These are phyloP conservation scores for Dipodomys stephensi DNA, from an alignment of 2,113 vertebrate genomes.

Conservation along the genomic window DNA sequence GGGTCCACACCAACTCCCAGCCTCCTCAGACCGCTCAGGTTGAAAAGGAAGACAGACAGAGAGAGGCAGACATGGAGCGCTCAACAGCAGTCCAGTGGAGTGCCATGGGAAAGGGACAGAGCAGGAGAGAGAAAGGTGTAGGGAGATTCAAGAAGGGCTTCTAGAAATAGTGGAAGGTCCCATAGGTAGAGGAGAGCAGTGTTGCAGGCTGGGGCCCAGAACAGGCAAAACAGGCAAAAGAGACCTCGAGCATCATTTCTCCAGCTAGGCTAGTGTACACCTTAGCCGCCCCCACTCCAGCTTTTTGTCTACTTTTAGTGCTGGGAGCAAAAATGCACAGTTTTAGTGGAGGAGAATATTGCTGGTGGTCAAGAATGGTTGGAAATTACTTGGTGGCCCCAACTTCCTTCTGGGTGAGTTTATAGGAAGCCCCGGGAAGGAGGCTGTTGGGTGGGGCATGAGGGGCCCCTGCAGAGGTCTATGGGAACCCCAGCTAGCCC, in stretches of 20 bases:
- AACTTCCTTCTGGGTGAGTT: background rate
- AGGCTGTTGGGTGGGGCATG: background rate
- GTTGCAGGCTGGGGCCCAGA: background rate
- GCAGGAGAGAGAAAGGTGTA: no score
- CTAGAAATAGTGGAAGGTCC: background rate
- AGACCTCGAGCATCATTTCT: no score
- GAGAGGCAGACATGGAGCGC: background rate
- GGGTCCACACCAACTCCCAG: no score
- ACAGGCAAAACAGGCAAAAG: background rate
- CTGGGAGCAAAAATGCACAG: background rate
- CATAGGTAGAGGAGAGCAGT: background rate
- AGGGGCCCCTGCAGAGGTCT: background rate
- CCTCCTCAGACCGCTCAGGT: background rate
- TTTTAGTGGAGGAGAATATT: background rate
- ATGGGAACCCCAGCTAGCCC: background rate
- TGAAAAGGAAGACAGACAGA: background rate
- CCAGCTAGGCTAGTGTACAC: rapidly evolving
- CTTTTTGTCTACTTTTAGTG: background rate
- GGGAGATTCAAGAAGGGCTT: background rate
- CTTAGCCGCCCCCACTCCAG: background rate
- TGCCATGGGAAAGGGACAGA: background rate
- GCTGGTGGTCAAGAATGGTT: background rate
- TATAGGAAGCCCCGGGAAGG: background rate
- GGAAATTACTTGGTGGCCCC: background rate
- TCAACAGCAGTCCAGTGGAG: background rate